These are phyloP conservation scores for Brevipalpus yothersi DNA, from an alignment of 1,140 invertebrate species.

Conservation along the genomic window DNA sequence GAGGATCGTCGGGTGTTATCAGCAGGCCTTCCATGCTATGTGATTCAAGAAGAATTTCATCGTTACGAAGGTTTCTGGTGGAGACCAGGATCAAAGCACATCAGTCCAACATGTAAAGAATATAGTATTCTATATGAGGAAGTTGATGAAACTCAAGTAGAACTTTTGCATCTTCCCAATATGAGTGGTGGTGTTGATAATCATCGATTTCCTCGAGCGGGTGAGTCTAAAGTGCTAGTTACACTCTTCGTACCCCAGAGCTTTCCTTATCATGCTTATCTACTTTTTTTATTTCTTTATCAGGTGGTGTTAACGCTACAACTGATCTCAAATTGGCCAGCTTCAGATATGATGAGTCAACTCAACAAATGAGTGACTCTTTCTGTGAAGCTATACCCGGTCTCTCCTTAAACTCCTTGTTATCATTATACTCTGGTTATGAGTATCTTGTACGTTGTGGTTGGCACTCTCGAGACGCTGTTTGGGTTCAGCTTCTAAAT, in stretches of 20 bases:
- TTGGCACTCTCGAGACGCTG: slow-evolving; percentile 67
- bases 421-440: slow-evolving; percentile 56
- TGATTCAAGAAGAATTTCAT: slow-evolving; percentile 94
- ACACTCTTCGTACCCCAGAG: background rate
- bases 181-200: slow-evolving; percentile 53
- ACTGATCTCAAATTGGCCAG: slow-evolving; percentile 6
- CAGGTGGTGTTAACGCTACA: slow-evolving; percentile 7
- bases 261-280: slow-evolving; percentile 3
- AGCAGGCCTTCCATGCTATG: slow-evolving; percentile 80
- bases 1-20: slow-evolving; percentile 55
- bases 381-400: slow-evolving; percentile 32
- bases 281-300: background rate
- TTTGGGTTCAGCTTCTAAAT: slow-evolving; percentile 69
- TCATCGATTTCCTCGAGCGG: slow-evolving; percentile 74
- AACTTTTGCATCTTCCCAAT: slow-evolving; percentile 64
- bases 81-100: slow-evolving; percentile 36
- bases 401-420: slow-evolving; percentile 24
- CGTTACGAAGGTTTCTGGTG: slow-evolving; percentile 93
- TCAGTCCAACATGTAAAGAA: slow-evolving; percentile 13
- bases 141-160: slow-evolving; percentile 79
- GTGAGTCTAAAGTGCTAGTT: slow-evolving; percentile 18
- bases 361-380: background rate
- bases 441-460: slow-evolving; percentile 81
- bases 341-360: slow-evolving; percentile 1
- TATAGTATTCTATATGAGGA: slow-evolving; percentile 87